Percentiles rank a stretch among this genome's conserved stretches.
Evolutionary conservation across 1,140 invertebrate species (phyloP).

Genomic region (Bombus confusus): DNA sequence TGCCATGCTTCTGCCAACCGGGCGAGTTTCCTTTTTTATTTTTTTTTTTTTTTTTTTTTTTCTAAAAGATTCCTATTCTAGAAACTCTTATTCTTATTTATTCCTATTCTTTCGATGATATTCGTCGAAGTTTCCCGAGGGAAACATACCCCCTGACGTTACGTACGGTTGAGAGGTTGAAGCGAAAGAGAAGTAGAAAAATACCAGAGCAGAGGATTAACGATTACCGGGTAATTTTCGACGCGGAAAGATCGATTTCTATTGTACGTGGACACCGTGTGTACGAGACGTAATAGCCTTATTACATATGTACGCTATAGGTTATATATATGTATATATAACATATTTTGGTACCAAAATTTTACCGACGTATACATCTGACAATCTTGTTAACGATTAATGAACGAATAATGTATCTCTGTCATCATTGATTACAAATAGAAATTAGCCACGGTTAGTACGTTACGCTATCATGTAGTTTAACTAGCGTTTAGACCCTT

Average conservation of each 20-base stretch:
- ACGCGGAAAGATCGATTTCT: no score
- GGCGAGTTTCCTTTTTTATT: neutral
- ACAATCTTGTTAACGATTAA: constrained; percentile 18
- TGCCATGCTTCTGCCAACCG: neutral
- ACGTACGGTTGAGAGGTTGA: no score
- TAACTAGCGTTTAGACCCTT: constrained; percentile 4
- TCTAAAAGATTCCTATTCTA: no score
- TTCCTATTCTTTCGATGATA: no score
- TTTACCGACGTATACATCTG: neutral
- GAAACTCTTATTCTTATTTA: no score
- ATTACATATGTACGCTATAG: neutral
- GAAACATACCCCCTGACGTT: no score
- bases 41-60: neutral
- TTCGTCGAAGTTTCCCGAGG: no score
- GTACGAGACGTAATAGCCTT: neutral
- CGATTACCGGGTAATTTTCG: no score
- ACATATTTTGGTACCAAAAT: neutral
- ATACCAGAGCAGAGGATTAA: no score
- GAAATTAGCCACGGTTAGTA: constrained; percentile 1
- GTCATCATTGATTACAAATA: constrained; percentile 14
- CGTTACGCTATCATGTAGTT: neutral
- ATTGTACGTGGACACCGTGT: no score
- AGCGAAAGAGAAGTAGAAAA: no score
- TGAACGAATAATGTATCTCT: constrained; percentile 16
- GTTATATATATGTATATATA: neutral